Percentiles rank a stretch among this genome's conserved stretches.
Evolutionary conservation across 2,113 vertebrate species (phyloP).

Genomic region (Oxyura jamaicensis): DNA sequence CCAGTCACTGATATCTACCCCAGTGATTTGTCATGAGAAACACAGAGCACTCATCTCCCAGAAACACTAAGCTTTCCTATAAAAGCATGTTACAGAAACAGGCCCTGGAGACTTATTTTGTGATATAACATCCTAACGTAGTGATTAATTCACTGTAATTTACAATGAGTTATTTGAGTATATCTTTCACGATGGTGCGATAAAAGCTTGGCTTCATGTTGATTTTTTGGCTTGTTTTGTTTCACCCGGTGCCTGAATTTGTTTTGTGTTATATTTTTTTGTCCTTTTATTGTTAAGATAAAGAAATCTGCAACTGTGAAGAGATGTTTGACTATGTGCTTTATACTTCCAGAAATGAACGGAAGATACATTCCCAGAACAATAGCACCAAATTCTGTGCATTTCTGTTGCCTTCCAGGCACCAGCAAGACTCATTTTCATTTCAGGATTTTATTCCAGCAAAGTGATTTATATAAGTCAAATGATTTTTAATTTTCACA

Average conservation of each 20-base stretch:
- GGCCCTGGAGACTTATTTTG: neutral
- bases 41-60: neutral
- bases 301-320: neutral
- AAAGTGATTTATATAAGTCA: neutral
- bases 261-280: neutral
- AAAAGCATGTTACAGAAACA: neutral
- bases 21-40: neutral
- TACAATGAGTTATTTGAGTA: neutral
- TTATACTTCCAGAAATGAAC: neutral
- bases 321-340: neutral
- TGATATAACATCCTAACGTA: neutral
- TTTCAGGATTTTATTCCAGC: neutral
- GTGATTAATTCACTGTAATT: conserved; percentile 44
- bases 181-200: neutral
- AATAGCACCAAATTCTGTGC: neutral
- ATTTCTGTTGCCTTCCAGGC: neutral
- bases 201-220: neutral
- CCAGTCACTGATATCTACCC: neutral
- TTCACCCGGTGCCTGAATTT: neutral
- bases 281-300: neutral
- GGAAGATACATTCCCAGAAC: neutral
- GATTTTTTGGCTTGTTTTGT: neutral
- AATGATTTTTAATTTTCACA: conserved; percentile 42
- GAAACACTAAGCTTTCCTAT: conserved; percentile 1
- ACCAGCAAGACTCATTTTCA: neutral